Base-by-base conservation (phyloP, 2,888 invertebrate genomes). In the Erpobdella octoculata region DNA sequence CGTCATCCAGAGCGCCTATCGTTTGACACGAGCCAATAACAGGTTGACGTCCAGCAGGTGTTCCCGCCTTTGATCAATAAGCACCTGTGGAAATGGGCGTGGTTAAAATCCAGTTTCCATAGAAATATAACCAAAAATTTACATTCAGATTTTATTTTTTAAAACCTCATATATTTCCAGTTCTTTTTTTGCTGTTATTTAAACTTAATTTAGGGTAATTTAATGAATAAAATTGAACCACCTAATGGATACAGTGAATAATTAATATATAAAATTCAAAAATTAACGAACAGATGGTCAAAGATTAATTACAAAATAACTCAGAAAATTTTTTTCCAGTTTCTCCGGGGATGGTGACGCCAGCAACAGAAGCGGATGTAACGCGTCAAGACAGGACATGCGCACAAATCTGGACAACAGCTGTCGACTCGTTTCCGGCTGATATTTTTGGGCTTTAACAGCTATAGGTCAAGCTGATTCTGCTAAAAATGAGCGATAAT, bases 21-120 rank as follows among this genome's bases (percentile, higher is more conserved):
- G 21, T 28, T 53, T 21, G 28, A 21, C 35, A 62, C 62, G n/a
- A 35, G 35, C 62, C 62, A 62, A 62, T 62, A 62, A 62, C 62
- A 62, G 62, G 62, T 62, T 62, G 62, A 28, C n/a, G 31, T 33
- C 35, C n/a, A 62, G 21, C 62, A 62, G 62, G 62, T 62, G 62
- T 62, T 62, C 62, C 62, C 62, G 62, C 62, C 62, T 62, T 62
- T 62, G n/a, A 12, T n/a, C 33, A 33, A 28, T n/a, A 31, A 62
- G 35, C 62, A 62, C 62, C 62, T 62, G 62, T 62, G 31, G 53
- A 25, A n/a, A 9, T 53, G 15, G 53, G 53, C 53, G 53, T 21
- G 28, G 53, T 53, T 53, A 12, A n/a, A n/a, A n/a, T 12, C 53
- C 53, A 8, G 5, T 53, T 53, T 25, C 53, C 48, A n/a, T 53